These are phyloP conservation scores for Lacerta agilis DNA, from an alignment of 2,797 vertebrate genomes.

Conservation along the genomic window DNA sequence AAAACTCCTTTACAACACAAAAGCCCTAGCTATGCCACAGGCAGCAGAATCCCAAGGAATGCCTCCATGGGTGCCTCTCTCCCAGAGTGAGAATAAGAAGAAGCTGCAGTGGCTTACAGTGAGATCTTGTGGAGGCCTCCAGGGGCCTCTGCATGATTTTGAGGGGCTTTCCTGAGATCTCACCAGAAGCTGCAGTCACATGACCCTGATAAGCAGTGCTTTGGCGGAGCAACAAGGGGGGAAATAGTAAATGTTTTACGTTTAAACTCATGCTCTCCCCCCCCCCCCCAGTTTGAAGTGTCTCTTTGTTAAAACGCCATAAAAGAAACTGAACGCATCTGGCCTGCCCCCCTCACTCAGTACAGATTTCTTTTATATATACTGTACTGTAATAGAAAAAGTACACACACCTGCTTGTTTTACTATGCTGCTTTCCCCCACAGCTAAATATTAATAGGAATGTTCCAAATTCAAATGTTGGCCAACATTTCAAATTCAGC, in stretches of 20 bases:
- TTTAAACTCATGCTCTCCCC: not conserved
- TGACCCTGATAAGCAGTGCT: no score
- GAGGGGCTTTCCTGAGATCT: no score
- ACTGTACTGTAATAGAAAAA: not conserved
- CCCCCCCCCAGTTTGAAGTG: not conserved
- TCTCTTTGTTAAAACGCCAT: not conserved
- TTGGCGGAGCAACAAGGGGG: no score
- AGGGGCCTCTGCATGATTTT: no score
- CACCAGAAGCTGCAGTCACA: no score
- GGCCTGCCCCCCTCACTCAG: rapidly evolving
- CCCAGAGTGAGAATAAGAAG: no score
- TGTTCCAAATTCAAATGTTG: not conserved
- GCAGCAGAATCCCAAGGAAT: no score
- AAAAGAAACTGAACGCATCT: not conserved
- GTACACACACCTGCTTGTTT: not conserved
- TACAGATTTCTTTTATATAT: not conserved
- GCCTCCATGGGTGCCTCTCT: no score
- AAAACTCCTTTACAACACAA: no score
- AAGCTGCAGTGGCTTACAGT: no score
- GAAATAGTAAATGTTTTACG: not conserved
- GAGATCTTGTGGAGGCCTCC: no score
- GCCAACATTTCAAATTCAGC: not conserved
- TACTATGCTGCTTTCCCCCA: not conserved
- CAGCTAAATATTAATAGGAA: not conserved
- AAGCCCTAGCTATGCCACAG: no score